Conservation (phyloP, 2,113 vertebrate genomes). For the Gymnarchus niloticus region DNA sequence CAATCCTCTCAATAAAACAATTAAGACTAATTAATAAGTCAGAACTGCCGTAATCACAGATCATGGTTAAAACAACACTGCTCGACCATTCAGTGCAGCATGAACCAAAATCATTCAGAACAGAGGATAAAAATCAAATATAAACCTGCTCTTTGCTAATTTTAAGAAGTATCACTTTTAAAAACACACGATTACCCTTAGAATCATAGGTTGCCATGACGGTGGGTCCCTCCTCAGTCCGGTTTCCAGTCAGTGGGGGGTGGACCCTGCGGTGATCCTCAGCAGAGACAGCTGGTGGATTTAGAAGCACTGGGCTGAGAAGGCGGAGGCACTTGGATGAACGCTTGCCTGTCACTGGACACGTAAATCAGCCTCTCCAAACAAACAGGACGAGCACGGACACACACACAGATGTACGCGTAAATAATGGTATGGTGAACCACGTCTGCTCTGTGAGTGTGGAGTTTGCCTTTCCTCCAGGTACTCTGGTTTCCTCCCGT, state of each 20-base stretch:
- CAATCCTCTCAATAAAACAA: background rate
- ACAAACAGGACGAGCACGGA: slow-evolving; percentile 5
- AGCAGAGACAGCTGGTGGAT: background rate
- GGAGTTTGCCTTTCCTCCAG: no score
- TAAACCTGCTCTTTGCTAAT: background rate
- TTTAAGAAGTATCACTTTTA: background rate
- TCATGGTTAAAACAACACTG: background rate
- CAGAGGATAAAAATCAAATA: background rate
- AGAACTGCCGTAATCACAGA: background rate
- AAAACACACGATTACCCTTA: background rate
- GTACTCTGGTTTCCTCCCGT: no score
- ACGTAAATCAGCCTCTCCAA: slow-evolving; percentile 25
- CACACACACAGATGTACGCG: background rate
- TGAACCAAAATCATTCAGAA: background rate
- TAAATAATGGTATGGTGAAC: no score
- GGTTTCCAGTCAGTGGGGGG: background rate
- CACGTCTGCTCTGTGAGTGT: no score
- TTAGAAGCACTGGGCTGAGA: background rate
- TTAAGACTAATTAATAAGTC: no score
- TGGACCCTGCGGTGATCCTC: background rate
- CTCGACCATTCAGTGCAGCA: background rate
- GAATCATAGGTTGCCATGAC: background rate
- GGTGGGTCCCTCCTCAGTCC: background rate
- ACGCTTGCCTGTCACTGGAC: slow-evolving; percentile 27
- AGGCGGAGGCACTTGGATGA: slow-evolving; percentile 11